Conservation (phyloP, 2,113 vertebrate genomes). For the Hydropotes inermis region DNA sequence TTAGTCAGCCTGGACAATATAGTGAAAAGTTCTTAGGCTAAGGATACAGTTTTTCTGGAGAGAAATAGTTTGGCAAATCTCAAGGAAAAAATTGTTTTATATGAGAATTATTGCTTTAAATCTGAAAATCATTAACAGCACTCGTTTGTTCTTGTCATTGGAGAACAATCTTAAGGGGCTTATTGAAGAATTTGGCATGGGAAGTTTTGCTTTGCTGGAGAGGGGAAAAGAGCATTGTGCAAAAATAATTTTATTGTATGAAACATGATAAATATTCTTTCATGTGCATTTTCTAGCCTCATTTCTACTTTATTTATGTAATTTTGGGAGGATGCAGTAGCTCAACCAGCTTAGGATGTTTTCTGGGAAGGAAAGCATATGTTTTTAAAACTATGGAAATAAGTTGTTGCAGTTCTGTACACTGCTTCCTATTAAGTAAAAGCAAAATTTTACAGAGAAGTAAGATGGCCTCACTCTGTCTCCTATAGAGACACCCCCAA, state of each 20-base stretch:
- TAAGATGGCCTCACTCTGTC: background rate
- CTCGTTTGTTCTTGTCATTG: constrained; percentile 76
- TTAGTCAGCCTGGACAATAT: constrained; percentile 29
- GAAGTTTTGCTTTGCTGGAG: constrained; percentile 34
- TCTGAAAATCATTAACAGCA: constrained; percentile 78
- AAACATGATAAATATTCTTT: constrained; percentile 56
- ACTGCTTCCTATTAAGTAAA: background rate
- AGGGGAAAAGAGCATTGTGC: constrained; percentile 35
- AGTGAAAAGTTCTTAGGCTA: constrained; percentile 50
- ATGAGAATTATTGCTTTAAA: constrained; percentile 72
- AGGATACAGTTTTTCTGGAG: constrained; percentile 60
- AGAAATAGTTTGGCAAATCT: constrained; percentile 73
- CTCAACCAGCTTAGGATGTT: background rate
- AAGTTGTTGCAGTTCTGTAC: background rate
- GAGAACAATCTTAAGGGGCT: constrained; percentile 47
- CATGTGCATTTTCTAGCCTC: constrained; percentile 22
- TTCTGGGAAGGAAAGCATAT: background rate
- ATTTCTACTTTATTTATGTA: constrained; percentile 42
- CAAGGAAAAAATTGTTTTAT: constrained; percentile 76
- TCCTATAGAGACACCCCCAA: background rate
- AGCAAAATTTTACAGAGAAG: background rate
- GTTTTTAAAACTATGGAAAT: background rate
- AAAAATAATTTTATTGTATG: constrained; percentile 41
- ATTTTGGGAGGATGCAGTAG: background rate
- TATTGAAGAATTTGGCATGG: constrained; percentile 49